These are phyloP conservation scores for Aurelia sp. DNA, from an alignment of 30 jellyfish, hydroid and myxozoan species.

Conservation along the genomic window DNA sequence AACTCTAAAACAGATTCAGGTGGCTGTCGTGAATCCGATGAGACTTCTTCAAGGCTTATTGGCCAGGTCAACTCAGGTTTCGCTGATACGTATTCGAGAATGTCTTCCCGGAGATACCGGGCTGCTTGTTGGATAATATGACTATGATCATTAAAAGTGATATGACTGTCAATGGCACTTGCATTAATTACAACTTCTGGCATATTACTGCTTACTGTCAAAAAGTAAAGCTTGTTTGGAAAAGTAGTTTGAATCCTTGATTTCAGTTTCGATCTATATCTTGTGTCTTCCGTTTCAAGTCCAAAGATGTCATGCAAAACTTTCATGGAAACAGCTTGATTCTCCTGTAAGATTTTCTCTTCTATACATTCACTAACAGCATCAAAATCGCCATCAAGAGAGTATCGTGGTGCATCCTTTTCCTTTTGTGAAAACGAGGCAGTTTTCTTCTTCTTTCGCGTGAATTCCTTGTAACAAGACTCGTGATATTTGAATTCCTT, in stretches of 20 bases:
- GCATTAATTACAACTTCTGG: slow-evolving; percentile 30
- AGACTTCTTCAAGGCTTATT: no score
- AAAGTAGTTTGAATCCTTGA: slow-evolving; percentile 7
- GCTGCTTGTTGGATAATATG: slow-evolving; percentile 46
- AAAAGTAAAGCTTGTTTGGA: slow-evolving; percentile 23
- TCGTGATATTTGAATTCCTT: no score
- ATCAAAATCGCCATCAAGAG: slow-evolving; percentile 13
- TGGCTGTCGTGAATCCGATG: no score
- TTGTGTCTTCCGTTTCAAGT: slow-evolving; percentile 25
- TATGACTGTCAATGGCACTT: slow-evolving; percentile 16
- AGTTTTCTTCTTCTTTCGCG: not conserved
- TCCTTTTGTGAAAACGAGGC: not conserved
- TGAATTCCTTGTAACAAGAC: slow-evolving; percentile 21
- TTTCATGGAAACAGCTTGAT: slow-evolving; percentile 33
- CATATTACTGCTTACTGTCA: not conserved
- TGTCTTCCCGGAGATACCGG: slow-evolving; percentile 12
- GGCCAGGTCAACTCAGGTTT: not conserved
- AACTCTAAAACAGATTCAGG: no score
- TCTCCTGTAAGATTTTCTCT: not conserved
- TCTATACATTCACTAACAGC: slow-evolving; percentile 19
- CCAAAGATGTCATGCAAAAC: slow-evolving; percentile 20
- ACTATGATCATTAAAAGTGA: slow-evolving; percentile 18
- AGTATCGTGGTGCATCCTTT: not conserved
- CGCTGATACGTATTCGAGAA: no score
- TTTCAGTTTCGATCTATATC: slow-evolving; percentile 34